Conservation (phyloP, 2,888 invertebrate genomes). For the Thereva unica region DNA sequence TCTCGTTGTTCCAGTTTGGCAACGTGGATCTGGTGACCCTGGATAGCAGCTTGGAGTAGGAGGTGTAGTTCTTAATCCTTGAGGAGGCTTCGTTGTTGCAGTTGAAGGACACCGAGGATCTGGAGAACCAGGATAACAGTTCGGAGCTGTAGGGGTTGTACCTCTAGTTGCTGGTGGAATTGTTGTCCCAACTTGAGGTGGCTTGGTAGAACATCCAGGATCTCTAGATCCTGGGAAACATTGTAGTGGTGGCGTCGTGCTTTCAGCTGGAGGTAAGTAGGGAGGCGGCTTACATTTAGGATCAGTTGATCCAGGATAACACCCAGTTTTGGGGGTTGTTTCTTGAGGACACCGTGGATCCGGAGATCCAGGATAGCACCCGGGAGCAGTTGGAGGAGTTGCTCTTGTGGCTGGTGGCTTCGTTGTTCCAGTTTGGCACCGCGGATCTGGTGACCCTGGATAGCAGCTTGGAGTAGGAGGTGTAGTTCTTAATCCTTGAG, state of each 20-base stretch:
- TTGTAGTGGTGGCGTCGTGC: slow-evolving; percentile 12
- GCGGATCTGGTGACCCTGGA: slow-evolving; percentile 11
- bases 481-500: neutral
- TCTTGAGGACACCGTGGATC: slow-evolving; percentile 57
- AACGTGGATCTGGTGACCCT: slow-evolving; percentile 45
- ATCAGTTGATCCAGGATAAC: slow-evolving; percentile 59
- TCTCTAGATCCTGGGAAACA: slow-evolving; percentile 52
- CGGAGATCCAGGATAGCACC: slow-evolving; percentile 50
- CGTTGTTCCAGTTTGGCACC: slow-evolving; percentile 35
- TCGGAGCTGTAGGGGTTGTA: neutral
- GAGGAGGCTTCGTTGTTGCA: too few relatives aligned
- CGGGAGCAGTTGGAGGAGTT: slow-evolving; percentile 31
- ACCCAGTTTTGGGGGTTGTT: slow-evolving; percentile 42
- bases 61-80: too few relatives aligned
- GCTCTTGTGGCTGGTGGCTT: neutral
- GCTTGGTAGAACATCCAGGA: slow-evolving; percentile 45
- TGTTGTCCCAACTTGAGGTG: slow-evolving; percentile 28
- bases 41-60: slow-evolving; percentile 13
- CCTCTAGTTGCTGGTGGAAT: slow-evolving; percentile 43
- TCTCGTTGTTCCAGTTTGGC: slow-evolving; percentile 25
- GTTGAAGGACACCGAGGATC: too few relatives aligned
- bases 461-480: too few relatives aligned
- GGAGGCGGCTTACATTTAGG: slow-evolving; percentile 52
- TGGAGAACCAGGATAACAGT: too few relatives aligned
- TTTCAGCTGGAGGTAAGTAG: neutral